Evolutionary conservation across 2,888 invertebrate species (phyloP), one percentile per base, ranked within the genome.

Genomic region (Tetramorium bicarinatum): DNA sequence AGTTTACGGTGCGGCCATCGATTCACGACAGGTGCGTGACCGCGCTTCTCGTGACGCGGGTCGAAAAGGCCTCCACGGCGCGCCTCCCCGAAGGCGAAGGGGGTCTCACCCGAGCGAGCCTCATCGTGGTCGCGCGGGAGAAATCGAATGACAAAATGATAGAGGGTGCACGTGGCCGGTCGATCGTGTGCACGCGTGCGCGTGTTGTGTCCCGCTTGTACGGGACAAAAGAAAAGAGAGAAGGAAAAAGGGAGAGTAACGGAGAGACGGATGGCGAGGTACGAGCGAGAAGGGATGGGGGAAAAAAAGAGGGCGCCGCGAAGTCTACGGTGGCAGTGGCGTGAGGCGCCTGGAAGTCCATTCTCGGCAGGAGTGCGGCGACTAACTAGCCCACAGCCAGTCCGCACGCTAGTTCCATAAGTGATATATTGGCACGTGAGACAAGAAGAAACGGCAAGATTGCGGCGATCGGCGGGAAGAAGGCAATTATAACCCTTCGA

Each of bases 261-360:
- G 38, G 11, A 62, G 56, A 44, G 38, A 34, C 29, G 62, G 54
- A 41, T 44, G 62, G 62, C 56, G 41, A 47, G 34, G 69, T 61
- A 83, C 76, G 61, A 34, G 29, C 49, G 38, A 38, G 56, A 72
- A 81, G 69, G 83, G 85, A 76, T 69, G 79, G 77, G 6, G 15
- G 6, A 8, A 8, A 25, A 86, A 87, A 87, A 87, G 89, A 82
- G 88, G 91, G 90, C 91, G 93, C 92, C 93, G 79, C 29, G 66
- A 82, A 91, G 93, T 93, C 93, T 92, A 91, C 83, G 82, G 80
- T 79, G 56, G 79, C 82, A 86, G 85, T 93, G 91, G 92, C 93
- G 93, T 93, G 93, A 92, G 93, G 93, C 93, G 93, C 93, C 93
- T 87, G 75, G 41, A 85, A 91, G 93, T 92, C 93, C 90, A 86